Evolutionary conservation across 2,888 invertebrate genomes (phyloP).

Genomic region (Nebria brevicollis): DNA sequence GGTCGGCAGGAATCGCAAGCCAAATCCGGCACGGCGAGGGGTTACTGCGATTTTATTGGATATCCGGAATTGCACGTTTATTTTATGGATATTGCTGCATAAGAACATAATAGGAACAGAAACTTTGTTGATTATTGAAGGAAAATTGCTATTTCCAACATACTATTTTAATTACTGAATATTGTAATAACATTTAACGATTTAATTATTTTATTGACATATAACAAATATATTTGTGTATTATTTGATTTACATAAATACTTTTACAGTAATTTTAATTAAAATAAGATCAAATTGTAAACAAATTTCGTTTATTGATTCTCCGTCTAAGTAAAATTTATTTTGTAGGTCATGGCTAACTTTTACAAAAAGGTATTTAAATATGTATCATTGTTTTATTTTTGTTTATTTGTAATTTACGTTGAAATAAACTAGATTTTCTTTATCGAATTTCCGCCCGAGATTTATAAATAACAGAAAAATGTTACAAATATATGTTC

Average conservation of each 20-base stretch:
- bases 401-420: no score
- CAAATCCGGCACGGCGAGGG: conserved; percentile 12
- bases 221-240: no score
- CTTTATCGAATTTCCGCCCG: no score
- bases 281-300: neutral
- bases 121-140: conserved; percentile 13
- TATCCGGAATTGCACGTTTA: conserved; percentile 25
- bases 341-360: neutral
- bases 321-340: neutral
- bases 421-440: no score
- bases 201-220: no score
- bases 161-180: neutral
- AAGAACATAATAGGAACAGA: conserved; percentile 7
- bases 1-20: neutral
- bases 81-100: conserved; percentile 19
- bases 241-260: no score
- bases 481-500: no score
- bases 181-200: no score
- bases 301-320: neutral
- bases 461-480: no score
- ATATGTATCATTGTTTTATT: neutral
- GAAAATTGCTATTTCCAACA: neutral
- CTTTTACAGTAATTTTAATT: no score
- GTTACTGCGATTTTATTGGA: conserved; percentile 21
- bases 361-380: neutral